These are phyloP conservation scores for Camponotus vicinus DNA, from an alignment of 1,140 invertebrate genomes.

Conservation along the genomic window DNA sequence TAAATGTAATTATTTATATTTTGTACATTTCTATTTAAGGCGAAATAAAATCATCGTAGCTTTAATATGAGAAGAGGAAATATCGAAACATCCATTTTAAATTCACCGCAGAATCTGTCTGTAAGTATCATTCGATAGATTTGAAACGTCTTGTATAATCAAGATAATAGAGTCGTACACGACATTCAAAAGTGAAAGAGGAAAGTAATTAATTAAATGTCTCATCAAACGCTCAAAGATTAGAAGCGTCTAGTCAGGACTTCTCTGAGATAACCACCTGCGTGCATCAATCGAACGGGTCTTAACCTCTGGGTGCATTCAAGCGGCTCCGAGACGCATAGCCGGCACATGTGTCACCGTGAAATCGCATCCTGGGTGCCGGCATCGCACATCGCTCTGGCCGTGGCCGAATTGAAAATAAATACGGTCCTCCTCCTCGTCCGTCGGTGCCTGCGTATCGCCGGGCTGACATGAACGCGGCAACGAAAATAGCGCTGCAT, in stretches of 20 bases:
- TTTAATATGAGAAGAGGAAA: background rate
- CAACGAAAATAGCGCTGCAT: constrained; percentile 83
- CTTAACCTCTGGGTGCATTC: constrained; percentile 11
- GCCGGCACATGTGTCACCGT: constrained; percentile 12
- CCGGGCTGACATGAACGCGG: constrained; percentile 57
- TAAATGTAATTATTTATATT: background rate
- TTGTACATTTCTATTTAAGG: background rate
- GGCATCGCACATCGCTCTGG: constrained; percentile 72
- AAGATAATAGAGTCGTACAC: background rate
- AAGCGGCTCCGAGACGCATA: constrained; percentile 16
- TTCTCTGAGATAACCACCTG: background rate
- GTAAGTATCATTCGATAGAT: background rate
- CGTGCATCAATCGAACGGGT: constrained; percentile 4
- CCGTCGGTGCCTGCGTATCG: constrained; percentile 51
- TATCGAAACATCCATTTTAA: background rate
- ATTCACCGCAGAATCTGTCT: background rate
- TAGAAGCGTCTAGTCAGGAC: background rate
- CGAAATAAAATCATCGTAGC: background rate
- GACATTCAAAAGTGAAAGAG: background rate
- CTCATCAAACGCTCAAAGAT: background rate
- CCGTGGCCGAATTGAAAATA: constrained; percentile 86
- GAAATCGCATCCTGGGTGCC: constrained; percentile 47
- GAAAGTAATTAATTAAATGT: background rate
- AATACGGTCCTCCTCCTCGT: constrained; percentile 74
- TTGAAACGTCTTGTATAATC: background rate